Percentiles rank a stretch among this genome's conserved stretches.
Evolutionary conservation across 1,140 invertebrate genomes (phyloP).

Genomic region (Tetraneura akinire): DNA sequence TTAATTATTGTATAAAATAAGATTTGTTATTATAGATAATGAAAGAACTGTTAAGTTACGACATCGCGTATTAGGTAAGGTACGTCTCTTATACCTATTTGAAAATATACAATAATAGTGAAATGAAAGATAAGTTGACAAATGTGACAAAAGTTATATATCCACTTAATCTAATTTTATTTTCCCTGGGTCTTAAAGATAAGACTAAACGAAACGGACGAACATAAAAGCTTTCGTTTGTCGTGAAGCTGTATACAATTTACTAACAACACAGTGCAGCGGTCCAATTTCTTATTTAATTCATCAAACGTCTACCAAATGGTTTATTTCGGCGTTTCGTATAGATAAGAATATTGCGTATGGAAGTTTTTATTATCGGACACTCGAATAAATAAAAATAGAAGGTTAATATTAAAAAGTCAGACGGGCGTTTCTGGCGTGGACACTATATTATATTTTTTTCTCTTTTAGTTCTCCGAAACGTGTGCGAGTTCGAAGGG

Average conservation of each 20-base stretch:
- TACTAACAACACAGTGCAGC: not conserved
- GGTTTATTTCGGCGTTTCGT: not conserved
- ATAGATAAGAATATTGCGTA: not conserved
- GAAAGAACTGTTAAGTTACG: too few relatives aligned
- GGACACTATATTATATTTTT: too few relatives aligned
- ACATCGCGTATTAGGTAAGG: not conserved
- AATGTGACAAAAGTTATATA: constrained; percentile 19
- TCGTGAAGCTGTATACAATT: not conserved
- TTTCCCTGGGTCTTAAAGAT: not conserved
- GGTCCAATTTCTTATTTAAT: not conserved
- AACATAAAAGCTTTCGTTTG: not conserved
- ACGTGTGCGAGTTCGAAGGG: too few relatives aligned
- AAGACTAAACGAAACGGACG: not conserved
- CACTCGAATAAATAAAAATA: too few relatives aligned
- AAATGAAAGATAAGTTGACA: constrained; percentile 36
- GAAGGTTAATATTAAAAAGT: too few relatives aligned
- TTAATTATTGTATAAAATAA: too few relatives aligned
- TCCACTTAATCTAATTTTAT: not conserved
- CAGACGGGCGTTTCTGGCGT: too few relatives aligned
- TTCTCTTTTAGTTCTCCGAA: too few relatives aligned
- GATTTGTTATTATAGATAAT: too few relatives aligned
- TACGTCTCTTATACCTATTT: not conserved
- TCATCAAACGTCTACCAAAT: not conserved
- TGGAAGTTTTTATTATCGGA: too few relatives aligned
- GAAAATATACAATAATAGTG: not conserved